Evolutionary conservation across 2,888 invertebrate genomes (phyloP).

Genomic region (Tetrapedia diversipes): DNA sequence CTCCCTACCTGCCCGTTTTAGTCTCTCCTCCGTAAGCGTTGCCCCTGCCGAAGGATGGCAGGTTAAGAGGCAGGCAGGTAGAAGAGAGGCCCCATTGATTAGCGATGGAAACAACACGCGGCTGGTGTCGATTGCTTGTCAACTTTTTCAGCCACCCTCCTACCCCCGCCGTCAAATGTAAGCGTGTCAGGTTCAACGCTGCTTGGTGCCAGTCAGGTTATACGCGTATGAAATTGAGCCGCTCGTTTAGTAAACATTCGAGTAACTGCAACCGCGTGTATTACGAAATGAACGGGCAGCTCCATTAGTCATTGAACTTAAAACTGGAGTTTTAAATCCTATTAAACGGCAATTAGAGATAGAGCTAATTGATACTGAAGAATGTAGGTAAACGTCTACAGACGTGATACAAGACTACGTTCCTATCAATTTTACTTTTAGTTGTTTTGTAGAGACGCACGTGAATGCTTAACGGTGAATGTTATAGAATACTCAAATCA

Average conservation of each 20-base stretch:
- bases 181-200: constrained; percentile 23
- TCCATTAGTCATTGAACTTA: constrained; percentile 17
- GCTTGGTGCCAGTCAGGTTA: not conserved
- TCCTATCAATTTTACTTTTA: no score
- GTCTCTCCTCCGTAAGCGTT: constrained; percentile 37
- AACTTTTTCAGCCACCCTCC: not conserved
- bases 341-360: not conserved
- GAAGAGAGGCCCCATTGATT: constrained; percentile 51
- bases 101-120: constrained; percentile 52
- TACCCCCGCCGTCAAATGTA: constrained; percentile 7
- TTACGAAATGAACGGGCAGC: not conserved
- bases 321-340: not conserved
- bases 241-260: not conserved
- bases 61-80: constrained; percentile 61
- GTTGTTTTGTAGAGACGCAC: no score
- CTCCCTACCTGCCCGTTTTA: constrained; percentile 48
- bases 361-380: not conserved
- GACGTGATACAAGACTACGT: not conserved
- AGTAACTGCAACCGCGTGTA: not conserved
- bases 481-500: constrained; percentile 21
- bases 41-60: constrained; percentile 61
- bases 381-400: not conserved
- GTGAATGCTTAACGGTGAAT: no score
- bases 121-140: constrained; percentile 38
- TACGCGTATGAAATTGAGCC: not conserved